Base-by-base conservation (phyloP, 2,888 invertebrate genomes). In the Phengaris alcon region DNA sequence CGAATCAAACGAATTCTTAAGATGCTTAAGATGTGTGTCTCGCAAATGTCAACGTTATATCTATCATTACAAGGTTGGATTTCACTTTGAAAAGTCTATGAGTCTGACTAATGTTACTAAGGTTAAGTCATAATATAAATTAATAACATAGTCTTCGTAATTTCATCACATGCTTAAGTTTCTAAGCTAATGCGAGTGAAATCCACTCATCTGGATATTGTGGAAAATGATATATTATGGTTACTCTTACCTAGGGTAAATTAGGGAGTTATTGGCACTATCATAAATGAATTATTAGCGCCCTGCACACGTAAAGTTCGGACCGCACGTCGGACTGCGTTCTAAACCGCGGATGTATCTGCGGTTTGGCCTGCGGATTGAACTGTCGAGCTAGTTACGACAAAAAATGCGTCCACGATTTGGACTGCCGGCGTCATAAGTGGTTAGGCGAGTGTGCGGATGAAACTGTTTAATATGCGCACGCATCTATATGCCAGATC, bases 201-300 rank as follows among this genome's bases (percentile, higher is more conserved):
- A 81, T 79, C 78, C 81, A 80, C 78, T 81, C 81, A 80, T 81
- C 81, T 81, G 80, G 81, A 80, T 78, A 77, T 77, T 79, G 78
- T 80, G 76, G 77, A 77, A 78, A 76, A 79, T 64, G 79, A 76
- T 59, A 59, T 59, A 59, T 59, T 59, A 59, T 59, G 15, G 59
- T 59, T 59, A 22, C 59, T 59, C 15, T 35, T 22, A 59, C 59
- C 22, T 10, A 5, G 59, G 59, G 59, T 10, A 9, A 59, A 22
- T 10, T 59, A 59, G 10, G 9, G 10, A 22, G 59, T 3, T 59
- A 59, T 22, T 59, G 22, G 0, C 22, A 59, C 15, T 59, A 15
- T 59, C 9, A 22, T 22, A 48, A 48, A 8, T 48, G 3, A 22
- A 3, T 48, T 48, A 48, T 48, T 48, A 48, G 35, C 35, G 35